Percentiles rank a stretch among this genome's conserved stretches.
phyloP scores from a whole-genome alignment of 2,888 invertebrate genomes.

The Latrodectus elegans region DNA sequence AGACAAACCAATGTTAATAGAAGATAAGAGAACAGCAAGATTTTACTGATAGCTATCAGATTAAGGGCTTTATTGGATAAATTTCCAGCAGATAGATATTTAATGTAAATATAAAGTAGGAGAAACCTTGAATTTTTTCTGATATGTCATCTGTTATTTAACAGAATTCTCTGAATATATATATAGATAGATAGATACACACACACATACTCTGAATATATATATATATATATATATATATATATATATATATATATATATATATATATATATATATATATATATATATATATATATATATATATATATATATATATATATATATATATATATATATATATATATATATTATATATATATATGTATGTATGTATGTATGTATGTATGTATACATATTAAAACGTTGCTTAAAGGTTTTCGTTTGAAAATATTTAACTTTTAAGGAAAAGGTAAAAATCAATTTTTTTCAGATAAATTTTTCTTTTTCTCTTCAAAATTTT shows the following conservation, averaged over 20 bases:
- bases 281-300: slow-evolving; percentile 25
- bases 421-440: not conserved
- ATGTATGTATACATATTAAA: not conserved
- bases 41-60: no score
- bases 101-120: not conserved
- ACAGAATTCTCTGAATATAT: not conserved
- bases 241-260: slow-evolving; percentile 23
- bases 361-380: not conserved
- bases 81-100: not conserved
- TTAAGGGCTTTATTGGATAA: no score
- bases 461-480: no score
- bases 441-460: not conserved
- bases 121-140: not conserved
- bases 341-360: no score
- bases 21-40: no score
- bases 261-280: slow-evolving; percentile 25
- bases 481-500: not conserved
- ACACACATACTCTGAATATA: slow-evolving; percentile 10
- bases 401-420: not conserved
- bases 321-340: slow-evolving; percentile 22
- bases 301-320: slow-evolving; percentile 23
- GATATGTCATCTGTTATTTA: no score
- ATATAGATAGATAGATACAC: no score
- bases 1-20: no score
- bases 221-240: slow-evolving; percentile 25